A percentile compares a stretch with the other conserved stretches of the same genome.
Evolutionary conservation across 2,888 invertebrate species (phyloP).

Genomic region (Dynastes tityus): DNA sequence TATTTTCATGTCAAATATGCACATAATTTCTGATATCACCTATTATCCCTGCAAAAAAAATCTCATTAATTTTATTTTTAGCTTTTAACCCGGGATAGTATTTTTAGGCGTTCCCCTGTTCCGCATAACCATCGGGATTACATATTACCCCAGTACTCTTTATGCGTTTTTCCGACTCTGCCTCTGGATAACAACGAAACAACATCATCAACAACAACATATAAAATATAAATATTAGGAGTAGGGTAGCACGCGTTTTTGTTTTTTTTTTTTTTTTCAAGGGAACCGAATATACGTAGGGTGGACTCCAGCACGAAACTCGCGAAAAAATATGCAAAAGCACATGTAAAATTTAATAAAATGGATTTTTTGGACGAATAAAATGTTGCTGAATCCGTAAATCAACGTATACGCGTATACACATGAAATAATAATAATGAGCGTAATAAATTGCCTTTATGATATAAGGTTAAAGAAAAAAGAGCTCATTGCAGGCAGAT

Average conservation of each 20-base stretch:
- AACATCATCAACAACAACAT: conserved; percentile 4
- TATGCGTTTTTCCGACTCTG: neutral
- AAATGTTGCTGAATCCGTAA: neutral
- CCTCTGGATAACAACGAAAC: neutral
- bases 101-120: neutral
- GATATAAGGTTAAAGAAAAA: too few species aligned
- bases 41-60: neutral
- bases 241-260: neutral
- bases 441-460: conserved; percentile 6
- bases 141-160: neutral
- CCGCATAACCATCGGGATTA: neutral
- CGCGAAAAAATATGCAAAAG: neutral
- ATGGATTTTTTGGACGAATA: neutral
- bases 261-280: neutral
- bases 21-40: neutral
- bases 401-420: neutral
- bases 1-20: neutral
- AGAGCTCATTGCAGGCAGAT: too few species aligned
- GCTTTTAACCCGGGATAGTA: conserved; percentile 3
- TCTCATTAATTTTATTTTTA: neutral
- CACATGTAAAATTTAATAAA: conserved; percentile 7
- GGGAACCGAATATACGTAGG: neutral
- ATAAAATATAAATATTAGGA: conserved; percentile 8
- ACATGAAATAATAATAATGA: conserved; percentile 9
- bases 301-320: too few species aligned